phyloP scores from a whole-genome alignment of 2,113 vertebrate genomes.

The Callipepla californica region DNA sequence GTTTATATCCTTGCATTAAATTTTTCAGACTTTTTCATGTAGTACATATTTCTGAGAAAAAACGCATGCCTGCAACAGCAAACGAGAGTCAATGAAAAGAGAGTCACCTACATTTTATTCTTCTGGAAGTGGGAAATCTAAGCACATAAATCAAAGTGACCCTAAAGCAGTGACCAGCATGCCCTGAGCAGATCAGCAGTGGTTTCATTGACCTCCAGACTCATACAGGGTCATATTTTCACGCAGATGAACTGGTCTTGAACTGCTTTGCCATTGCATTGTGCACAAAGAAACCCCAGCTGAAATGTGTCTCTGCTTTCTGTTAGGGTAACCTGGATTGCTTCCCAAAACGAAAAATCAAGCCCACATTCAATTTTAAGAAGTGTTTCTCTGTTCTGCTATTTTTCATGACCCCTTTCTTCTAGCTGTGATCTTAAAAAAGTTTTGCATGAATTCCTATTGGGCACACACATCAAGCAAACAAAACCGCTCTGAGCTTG shows the following conservation, averaged over 20 bases:
- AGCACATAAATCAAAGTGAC: constrained; percentile 70
- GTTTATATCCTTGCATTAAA: not conserved
- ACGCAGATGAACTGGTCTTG: constrained; percentile 72
- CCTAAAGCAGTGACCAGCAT: constrained; percentile 66
- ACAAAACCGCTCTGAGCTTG: not conserved
- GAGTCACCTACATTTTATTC: constrained; percentile 36
- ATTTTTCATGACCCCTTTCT: not conserved
- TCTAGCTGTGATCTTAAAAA: not conserved
- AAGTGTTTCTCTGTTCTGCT: not conserved
- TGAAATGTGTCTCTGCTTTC: constrained; percentile 50
- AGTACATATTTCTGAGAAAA: not conserved
- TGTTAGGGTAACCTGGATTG: constrained; percentile 25
- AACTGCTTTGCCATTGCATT: constrained; percentile 57
- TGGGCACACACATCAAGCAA: not conserved
- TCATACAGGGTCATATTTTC: constrained; percentile 68
- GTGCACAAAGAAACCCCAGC: constrained; percentile 32
- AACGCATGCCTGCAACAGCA: not conserved
- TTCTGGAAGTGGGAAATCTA: constrained; percentile 60
- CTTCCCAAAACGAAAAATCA: constrained; percentile 5
- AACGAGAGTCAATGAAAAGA: not conserved
- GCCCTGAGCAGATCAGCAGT: constrained; percentile 63
- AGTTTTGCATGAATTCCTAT: not conserved
- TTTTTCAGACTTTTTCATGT: not conserved
- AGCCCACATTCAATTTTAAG: not conserved
- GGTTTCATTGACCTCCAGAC: constrained; percentile 62